These are phyloP conservation scores for Sturnus vulgaris DNA, from an alignment of 2,113 vertebrate species.

Conservation along the genomic window DNA sequence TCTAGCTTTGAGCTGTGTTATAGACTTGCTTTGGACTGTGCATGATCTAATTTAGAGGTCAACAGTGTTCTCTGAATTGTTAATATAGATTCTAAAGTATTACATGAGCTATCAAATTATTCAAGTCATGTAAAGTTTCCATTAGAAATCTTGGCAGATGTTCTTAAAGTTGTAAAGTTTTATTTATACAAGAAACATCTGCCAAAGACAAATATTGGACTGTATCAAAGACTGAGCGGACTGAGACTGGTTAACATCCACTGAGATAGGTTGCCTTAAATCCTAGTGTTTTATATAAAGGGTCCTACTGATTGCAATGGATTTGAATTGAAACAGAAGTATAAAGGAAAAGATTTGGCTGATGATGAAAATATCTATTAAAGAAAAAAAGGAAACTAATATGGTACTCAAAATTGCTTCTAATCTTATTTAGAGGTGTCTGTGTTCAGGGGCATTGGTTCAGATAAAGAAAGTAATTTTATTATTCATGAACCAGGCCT, in stretches of 20 bases:
- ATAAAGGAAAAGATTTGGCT: neutral
- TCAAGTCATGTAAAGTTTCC: neutral
- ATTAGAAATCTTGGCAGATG: neutral
- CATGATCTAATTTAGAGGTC: neutral
- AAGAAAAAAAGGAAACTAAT: neutral
- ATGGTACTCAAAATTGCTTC: neutral
- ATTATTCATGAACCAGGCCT: neutral
- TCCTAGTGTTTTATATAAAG: neutral
- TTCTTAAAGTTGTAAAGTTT: neutral
- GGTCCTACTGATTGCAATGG: neutral
- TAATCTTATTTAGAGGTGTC: neutral
- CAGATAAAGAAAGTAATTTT: neutral
- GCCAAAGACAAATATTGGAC: neutral
- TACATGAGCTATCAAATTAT: neutral
- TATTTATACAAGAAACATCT: neutral
- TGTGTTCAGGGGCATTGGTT: neutral
- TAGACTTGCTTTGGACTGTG: neutral
- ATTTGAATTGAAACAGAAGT: neutral
- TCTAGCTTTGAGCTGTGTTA: neutral
- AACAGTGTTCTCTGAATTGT: neutral
- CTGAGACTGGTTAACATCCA: neutral
- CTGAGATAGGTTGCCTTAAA: neutral
- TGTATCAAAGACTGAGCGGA: neutral
- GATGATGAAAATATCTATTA: neutral
- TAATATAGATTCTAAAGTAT: neutral